Conservation (phyloP, 2,888 invertebrate genomes). For the Thereva unica region DNA sequence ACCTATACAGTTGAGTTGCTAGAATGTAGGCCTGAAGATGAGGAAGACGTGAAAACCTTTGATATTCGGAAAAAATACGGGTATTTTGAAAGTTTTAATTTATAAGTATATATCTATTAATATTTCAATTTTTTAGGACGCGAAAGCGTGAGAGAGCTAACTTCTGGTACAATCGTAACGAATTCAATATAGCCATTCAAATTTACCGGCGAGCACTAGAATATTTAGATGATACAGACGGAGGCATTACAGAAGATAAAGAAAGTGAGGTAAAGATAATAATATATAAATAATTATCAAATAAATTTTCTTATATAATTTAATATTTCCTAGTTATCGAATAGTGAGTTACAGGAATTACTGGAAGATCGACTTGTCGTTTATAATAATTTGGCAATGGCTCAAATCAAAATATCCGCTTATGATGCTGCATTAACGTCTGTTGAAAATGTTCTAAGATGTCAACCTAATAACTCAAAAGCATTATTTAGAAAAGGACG, state of each 20-base stretch:
- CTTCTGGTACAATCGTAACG: conserved; percentile 85
- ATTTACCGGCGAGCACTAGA: conserved; percentile 85
- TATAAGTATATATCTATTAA: background rate
- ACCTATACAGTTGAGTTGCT: conserved; percentile 73
- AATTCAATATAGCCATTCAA: conserved; percentile 80
- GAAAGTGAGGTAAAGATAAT: conserved; percentile 55
- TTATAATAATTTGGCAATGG: conserved; percentile 90
- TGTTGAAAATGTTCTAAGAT: conserved; percentile 78
- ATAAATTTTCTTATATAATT: background rate
- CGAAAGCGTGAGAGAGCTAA: conserved; percentile 85
- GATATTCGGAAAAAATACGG: conserved; percentile 74
- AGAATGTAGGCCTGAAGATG: conserved; percentile 68
- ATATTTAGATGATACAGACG: conserved; percentile 75
- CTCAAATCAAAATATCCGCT: conserved; percentile 85
- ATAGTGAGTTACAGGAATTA: conserved; percentile 67
- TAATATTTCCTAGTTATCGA: conserved; percentile 54
- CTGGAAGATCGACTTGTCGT: conserved; percentile 82
- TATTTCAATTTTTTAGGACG: conserved; percentile 60
- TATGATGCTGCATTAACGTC: conserved; percentile 84
- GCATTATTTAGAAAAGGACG: conserved; percentile 86
- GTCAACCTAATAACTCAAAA: conserved; percentile 87
- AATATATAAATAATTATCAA: conserved; percentile 8
- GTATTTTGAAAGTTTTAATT: conserved; percentile 57
- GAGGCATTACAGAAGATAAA: conserved; percentile 64
- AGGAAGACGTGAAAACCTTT: conserved; percentile 68